Conservation (phyloP, 2,113 vertebrate genomes). For the Lampris incognitus region DNA sequence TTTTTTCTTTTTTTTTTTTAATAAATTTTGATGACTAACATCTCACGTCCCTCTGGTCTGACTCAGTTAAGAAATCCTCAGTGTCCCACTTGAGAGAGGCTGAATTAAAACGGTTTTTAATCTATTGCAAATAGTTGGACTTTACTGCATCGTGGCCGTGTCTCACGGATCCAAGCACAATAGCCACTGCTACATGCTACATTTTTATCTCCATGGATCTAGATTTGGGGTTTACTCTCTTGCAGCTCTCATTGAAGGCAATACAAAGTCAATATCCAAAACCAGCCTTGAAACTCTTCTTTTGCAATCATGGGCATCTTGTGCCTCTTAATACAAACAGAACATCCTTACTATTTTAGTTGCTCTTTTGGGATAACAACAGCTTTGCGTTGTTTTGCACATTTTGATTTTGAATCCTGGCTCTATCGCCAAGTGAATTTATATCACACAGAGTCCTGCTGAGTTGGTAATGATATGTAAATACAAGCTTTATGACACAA, state of each 20-base stretch:
- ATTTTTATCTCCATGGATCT: constrained; percentile 38
- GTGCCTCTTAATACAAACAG: constrained; percentile 1
- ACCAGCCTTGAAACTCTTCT: constrained; percentile 36
- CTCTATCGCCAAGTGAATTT: background rate
- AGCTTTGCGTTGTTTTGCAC: constrained; percentile 3
- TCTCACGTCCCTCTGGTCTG: constrained; percentile 26
- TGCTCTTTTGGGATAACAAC: background rate
- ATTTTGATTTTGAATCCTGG: constrained; percentile 5
- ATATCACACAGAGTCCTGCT: background rate
- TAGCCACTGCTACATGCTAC: constrained; percentile 33
- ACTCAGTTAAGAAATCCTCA: constrained; percentile 17
- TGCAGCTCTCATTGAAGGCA: constrained; percentile 28
- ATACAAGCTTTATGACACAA: background rate
- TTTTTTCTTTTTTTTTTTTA: constrained; percentile 47
- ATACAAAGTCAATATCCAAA: constrained; percentile 26
- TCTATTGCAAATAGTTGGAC: constrained; percentile 29
- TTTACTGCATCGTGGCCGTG: constrained; percentile 27
- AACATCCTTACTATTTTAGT: constrained; percentile 14
- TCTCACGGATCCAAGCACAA: constrained; percentile 26
- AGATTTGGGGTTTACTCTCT: constrained; percentile 48
- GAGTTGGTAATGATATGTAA: background rate
- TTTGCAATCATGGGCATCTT: constrained; percentile 11
- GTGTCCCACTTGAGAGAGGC: background rate
- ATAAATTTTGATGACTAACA: constrained; percentile 11
- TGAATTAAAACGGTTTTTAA: constrained; percentile 12